A percentile compares a stretch with the other conserved stretches of the same genome.
These are phyloP conservation scores for Hydrolagus affinis DNA, from an alignment of 2,113 vertebrate species.

Conservation along the genomic window DNA sequence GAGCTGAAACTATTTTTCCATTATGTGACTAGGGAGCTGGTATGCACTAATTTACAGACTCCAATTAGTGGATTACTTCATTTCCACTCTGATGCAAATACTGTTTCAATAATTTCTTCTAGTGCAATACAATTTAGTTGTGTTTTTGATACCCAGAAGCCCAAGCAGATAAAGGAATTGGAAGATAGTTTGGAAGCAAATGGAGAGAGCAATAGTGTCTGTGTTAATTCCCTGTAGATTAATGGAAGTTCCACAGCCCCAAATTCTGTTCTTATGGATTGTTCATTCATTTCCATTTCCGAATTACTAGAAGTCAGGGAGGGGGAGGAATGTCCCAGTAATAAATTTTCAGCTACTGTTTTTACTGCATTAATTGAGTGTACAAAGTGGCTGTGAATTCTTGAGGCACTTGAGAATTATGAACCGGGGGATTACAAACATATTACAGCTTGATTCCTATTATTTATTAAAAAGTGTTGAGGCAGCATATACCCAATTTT, in stretches of 20 bases:
- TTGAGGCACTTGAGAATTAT: neutral
- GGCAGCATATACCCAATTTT: neutral
- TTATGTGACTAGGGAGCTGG: neutral
- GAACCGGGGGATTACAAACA: neutral
- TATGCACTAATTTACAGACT: neutral
- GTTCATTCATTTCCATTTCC: neutral
- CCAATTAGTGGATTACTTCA: neutral
- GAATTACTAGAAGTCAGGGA: neutral
- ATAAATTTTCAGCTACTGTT: neutral
- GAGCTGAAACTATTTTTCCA: neutral
- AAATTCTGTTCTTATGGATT: neutral
- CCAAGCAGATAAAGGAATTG: neutral
- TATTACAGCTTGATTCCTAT: conserved; percentile 15
- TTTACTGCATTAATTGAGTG: neutral
- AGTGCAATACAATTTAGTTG: neutral
- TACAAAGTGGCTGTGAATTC: neutral
- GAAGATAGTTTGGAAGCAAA: neutral
- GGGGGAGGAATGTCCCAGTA: neutral
- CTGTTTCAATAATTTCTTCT: neutral
- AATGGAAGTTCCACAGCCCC: neutral
- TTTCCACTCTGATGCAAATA: neutral
- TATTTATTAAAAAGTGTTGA: conserved; percentile 13
- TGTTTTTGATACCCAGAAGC: neutral
- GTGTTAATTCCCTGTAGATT: neutral
- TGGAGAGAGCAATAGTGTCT: neutral